A percentile compares a stretch with the other conserved stretches of the same genome.
Evolutionary conservation across 2,113 vertebrate genomes (phyloP).

Genomic region (Carassius auratus): DNA sequence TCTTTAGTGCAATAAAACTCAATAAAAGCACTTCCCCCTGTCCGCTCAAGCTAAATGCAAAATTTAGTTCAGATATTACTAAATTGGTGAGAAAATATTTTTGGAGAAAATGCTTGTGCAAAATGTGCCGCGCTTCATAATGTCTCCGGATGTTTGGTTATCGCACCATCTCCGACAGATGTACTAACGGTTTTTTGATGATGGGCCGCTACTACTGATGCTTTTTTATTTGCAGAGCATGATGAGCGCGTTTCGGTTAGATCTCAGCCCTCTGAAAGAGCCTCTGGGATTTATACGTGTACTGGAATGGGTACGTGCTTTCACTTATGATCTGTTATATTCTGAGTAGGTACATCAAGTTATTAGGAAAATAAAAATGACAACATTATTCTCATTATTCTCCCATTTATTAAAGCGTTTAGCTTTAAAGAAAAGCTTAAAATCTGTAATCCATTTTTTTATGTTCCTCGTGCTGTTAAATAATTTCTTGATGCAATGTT

Average conservation of each 20-base stretch:
- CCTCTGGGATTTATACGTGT: slow-evolving; percentile 91
- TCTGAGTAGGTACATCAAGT: background rate
- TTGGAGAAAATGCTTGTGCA: background rate
- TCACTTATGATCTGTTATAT: background rate
- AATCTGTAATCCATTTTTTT: too few species aligned
- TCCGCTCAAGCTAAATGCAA: background rate
- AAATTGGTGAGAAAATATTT: background rate
- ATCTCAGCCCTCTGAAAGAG: slow-evolving; percentile 84
- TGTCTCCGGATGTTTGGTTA: background rate
- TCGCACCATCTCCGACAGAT: background rate
- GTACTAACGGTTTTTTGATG: background rate
- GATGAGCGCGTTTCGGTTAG: slow-evolving; percentile 72
- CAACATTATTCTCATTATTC: background rate
- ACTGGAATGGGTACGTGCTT: slow-evolving; percentile 87
- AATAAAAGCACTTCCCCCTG: background rate
- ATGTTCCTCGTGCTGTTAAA: too few species aligned
- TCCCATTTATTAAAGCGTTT: too few species aligned
- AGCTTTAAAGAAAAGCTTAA: too few species aligned
- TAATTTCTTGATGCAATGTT: too few species aligned
- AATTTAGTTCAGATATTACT: background rate
- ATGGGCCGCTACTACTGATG: background rate
- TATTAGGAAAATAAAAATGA: too few species aligned
- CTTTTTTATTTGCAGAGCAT: slow-evolving; percentile 65
- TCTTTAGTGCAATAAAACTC: background rate
- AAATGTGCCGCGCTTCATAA: background rate